These are phyloP conservation scores for Sula dactylatra DNA, from an alignment of 2,113 vertebrate genomes.

Conservation along the genomic window DNA sequence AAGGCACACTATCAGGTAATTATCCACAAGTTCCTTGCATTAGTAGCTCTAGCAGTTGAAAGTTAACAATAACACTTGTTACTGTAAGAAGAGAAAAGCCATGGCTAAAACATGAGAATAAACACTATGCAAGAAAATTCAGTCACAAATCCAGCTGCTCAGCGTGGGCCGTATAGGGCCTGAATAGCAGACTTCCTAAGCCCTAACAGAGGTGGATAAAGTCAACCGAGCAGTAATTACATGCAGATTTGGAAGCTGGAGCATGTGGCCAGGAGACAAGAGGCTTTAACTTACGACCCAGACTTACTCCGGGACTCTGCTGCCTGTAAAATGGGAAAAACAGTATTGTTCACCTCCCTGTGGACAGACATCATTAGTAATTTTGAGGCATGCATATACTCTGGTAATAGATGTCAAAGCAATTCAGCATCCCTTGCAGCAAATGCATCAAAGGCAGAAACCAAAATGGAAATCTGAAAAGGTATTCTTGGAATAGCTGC, in stretches of 20 bases:
- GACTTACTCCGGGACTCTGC: not conserved
- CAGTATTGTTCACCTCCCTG: not conserved
- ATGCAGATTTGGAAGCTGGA: not conserved
- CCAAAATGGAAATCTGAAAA: not conserved
- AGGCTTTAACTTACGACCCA: not conserved
- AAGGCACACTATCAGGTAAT: not conserved
- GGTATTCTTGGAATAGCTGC: not conserved
- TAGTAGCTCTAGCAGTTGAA: not conserved
- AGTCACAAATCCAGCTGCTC: not conserved
- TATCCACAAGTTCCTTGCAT: not conserved
- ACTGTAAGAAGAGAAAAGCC: not conserved
- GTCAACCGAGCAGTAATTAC: not conserved
- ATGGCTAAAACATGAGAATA: not conserved
- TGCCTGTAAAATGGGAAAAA: not conserved
- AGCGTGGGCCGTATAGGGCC: accelerated
- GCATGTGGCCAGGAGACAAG: not conserved
- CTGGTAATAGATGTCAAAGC: not conserved
- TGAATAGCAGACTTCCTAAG: not conserved
- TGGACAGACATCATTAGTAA: not conserved
- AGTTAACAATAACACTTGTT: not conserved
- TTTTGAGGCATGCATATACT: not conserved
- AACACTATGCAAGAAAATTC: not conserved
- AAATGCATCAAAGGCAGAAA: not conserved
- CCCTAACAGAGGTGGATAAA: not conserved
- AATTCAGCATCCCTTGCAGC: not conserved